Conservation (phyloP, 2,888 invertebrate genomes). For the Drosophila sordidula region DNA sequence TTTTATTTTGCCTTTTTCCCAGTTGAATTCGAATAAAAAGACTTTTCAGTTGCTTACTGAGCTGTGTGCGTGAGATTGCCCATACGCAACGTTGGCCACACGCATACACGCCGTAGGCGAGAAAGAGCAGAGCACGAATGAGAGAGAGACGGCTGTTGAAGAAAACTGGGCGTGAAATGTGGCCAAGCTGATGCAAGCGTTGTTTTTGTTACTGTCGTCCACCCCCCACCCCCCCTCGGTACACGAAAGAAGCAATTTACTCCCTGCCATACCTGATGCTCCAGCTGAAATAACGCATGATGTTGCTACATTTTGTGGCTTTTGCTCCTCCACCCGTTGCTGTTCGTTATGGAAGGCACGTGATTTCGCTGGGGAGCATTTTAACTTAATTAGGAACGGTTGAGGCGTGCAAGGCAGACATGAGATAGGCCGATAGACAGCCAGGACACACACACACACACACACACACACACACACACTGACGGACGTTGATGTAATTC, state of each 20-base stretch:
- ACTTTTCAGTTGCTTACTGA: conserved; percentile 35
- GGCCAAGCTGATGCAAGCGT: conserved; percentile 23
- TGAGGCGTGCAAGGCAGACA: conserved; percentile 44
- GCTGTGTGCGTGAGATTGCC: conserved; percentile 57
- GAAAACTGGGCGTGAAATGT: conserved; percentile 42
- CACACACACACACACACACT: conserved; percentile 1
- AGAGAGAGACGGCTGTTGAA: conserved; percentile 24
- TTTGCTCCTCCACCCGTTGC: conserved; percentile 14
- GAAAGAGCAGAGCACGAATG: not conserved
- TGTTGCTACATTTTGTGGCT: conserved; percentile 44
- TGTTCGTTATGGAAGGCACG: conserved; percentile 67
- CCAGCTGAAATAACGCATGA: conserved; percentile 32
- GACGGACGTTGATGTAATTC: conserved; percentile 28
- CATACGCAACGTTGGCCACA: conserved; percentile 59
- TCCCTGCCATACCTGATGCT: conserved; percentile 11
- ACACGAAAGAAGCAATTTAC: conserved; percentile 31
- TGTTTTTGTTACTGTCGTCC: conserved; percentile 12
- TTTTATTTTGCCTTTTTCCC: conserved; percentile 41
- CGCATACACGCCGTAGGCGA: conserved; percentile 1
- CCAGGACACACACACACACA: not conserved
- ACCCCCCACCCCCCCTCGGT: conserved; percentile 2
- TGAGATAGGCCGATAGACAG: not conserved
- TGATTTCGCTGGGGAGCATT: conserved; percentile 76
- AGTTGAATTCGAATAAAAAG: conserved; percentile 39
- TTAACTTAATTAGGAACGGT: conserved; percentile 78